Evolutionary conservation across 2,888 invertebrate genomes (phyloP).

Genomic region (Yponomeuta sedellus): DNA sequence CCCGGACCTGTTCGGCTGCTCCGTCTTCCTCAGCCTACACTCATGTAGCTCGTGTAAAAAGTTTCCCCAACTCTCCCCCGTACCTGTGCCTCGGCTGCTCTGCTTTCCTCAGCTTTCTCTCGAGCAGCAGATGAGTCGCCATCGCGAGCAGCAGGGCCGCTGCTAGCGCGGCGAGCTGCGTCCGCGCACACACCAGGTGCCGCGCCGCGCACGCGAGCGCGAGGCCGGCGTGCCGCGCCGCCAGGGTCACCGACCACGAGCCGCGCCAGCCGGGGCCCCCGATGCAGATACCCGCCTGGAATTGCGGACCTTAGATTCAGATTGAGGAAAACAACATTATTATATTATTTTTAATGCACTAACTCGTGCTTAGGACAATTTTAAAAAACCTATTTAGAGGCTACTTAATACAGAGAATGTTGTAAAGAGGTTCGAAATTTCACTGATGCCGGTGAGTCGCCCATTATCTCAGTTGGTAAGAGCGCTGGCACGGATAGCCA

Average conservation of each 20-base stretch:
- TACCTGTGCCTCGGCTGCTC: constrained; percentile 11
- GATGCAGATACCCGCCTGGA: constrained; percentile 53
- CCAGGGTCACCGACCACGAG: constrained; percentile 71
- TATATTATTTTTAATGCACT: too few species aligned
- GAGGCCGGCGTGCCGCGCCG: constrained; percentile 70
- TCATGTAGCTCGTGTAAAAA: constrained; percentile 47
- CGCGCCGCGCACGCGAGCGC: constrained; percentile 80
- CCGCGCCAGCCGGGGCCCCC: constrained; percentile 75
- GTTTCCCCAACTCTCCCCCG: constrained; percentile 65
- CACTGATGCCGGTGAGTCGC: too few species aligned
- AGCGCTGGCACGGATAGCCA: too few species aligned
- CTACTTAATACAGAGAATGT: too few species aligned
- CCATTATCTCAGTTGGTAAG: too few species aligned
- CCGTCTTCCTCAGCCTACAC: constrained; percentile 1
- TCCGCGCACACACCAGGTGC: constrained; percentile 75
- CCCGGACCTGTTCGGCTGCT: too few species aligned
- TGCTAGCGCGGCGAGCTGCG: constrained; percentile 61
- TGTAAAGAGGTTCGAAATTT: too few species aligned
- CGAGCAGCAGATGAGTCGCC: constrained; percentile 21
- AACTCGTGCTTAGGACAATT: too few species aligned
- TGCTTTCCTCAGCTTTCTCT: constrained; percentile 4
- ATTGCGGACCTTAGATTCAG: too few species aligned
- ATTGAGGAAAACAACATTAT: too few species aligned
- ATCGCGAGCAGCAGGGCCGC: constrained; percentile 58
- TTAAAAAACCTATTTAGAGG: too few species aligned